phyloP scores from a whole-genome alignment of 2,888 invertebrate species.

The Tachina grossa region DNA sequence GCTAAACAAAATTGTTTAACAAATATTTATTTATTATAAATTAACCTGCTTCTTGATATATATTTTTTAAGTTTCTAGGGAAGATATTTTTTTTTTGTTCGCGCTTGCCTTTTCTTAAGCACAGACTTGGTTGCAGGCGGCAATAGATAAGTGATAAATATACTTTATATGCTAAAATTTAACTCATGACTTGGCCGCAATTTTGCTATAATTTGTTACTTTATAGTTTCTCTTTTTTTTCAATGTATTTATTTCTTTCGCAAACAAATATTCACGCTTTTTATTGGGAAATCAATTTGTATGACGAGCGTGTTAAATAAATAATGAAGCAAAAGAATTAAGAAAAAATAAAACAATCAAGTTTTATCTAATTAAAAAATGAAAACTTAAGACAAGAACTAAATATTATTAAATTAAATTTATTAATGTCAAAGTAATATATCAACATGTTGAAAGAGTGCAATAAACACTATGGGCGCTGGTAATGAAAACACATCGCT shows the following conservation, averaged over 20 bases:
- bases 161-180: constrained; percentile 60
- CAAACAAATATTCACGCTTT: constrained; percentile 42
- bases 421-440: background rate
- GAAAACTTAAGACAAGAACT: constrained; percentile 10
- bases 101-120: background rate
- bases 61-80: constrained; percentile 6
- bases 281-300: constrained; percentile 45
- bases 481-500: background rate
- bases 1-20: constrained; percentile 44
- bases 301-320: constrained; percentile 33
- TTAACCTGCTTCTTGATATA: constrained; percentile 62
- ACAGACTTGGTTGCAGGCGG: background rate
- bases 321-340: constrained; percentile 13
- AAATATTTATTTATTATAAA: constrained; percentile 63
- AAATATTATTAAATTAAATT: background rate
- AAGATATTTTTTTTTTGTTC: background rate
- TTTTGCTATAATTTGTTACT: constrained; percentile 48
- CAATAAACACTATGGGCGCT: background rate
- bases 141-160: background rate
- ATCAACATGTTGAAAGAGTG: background rate
- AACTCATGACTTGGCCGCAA: constrained; percentile 70
- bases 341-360: background rate
- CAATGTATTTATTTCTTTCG: constrained; percentile 37
- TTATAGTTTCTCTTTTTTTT: constrained; percentile 28
- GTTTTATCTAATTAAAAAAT: constrained; percentile 3